phyloP scores from a whole-genome alignment of 2,113 vertebrate genomes.

The Psittacula cyanocephala region DNA sequence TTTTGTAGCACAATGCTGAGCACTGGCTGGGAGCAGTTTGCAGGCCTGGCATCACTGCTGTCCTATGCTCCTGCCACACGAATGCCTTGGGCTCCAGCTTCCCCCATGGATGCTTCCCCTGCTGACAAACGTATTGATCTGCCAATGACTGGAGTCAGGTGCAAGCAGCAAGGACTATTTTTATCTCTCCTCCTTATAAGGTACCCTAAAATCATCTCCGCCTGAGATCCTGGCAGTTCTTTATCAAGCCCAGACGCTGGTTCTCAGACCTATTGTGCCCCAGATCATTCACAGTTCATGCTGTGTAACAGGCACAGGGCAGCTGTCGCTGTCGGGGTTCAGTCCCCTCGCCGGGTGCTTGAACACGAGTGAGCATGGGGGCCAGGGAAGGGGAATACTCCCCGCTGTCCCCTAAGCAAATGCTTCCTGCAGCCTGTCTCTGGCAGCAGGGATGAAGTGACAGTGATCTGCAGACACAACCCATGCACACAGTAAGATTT shows the following conservation, averaged over 20 bases:
- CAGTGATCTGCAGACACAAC: not conserved
- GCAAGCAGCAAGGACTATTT: slow-evolving; percentile 48
- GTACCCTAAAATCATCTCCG: slow-evolving; percentile 42
- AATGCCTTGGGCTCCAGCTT: not conserved
- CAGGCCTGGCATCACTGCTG: not conserved
- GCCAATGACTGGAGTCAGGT: not conserved
- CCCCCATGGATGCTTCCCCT: not conserved
- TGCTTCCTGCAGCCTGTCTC: not conserved
- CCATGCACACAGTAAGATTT: slow-evolving; percentile 6
- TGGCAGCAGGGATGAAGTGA: not conserved
- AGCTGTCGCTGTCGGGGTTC: not conserved
- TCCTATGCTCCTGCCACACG: not conserved
- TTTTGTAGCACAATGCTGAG: not conserved
- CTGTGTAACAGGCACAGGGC: not conserved
- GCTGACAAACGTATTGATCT: slow-evolving; percentile 34
- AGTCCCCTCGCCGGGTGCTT: not conserved
- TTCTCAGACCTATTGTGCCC: not conserved
- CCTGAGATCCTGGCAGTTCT: slow-evolving; percentile 41
- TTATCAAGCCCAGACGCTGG: not conserved
- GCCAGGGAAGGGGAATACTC: not conserved
- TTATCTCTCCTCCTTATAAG: slow-evolving; percentile 68
- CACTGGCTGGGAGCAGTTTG: not conserved
- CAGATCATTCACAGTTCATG: not conserved
- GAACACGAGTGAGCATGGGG: not conserved
- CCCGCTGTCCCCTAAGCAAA: not conserved